These are phyloP conservation scores for Oceanodroma tethys DNA, from an alignment of 2,113 vertebrate genomes.

Conservation along the genomic window DNA sequence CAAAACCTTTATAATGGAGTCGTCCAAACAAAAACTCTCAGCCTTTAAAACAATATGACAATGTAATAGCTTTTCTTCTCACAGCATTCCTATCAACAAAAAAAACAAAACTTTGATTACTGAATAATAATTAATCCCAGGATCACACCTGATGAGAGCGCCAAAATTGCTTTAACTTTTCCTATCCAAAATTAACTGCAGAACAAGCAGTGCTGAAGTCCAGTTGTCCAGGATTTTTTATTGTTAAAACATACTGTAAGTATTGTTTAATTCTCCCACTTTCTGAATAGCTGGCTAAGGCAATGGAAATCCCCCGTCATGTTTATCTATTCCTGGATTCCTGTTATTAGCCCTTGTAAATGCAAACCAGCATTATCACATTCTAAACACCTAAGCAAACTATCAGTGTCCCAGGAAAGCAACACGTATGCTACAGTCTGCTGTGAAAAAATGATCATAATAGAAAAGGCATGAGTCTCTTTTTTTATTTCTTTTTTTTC, in stretches of 20 bases:
- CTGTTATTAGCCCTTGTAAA: constrained; percentile 25
- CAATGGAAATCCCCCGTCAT: constrained; percentile 45
- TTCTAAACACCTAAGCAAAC: neutral
- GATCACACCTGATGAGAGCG: neutral
- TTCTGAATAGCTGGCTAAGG: constrained; percentile 30
- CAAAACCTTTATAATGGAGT: neutral
- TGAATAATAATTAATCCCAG: constrained; percentile 58
- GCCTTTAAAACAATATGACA: neutral
- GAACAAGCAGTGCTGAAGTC: constrained; percentile 33
- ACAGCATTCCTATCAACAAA: neutral
- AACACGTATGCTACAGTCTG: neutral
- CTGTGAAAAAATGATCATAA: neutral
- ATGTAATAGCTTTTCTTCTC: neutral
- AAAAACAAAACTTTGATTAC: neutral
- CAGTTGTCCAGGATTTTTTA: constrained; percentile 36
- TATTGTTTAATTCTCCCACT: neutral
- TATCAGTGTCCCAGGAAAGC: neutral
- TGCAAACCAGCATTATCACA: constrained; percentile 30
- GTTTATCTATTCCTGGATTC: constrained; percentile 42
- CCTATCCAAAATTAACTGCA: constrained; percentile 36
- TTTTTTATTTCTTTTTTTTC: neutral
- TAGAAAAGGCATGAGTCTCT: neutral
- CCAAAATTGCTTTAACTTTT: constrained; percentile 51
- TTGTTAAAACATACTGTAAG: neutral
- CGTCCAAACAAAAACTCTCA: constrained; percentile 14